Conservation (phyloP, 2,113 vertebrate genomes). For the Alces alces region DNA sequence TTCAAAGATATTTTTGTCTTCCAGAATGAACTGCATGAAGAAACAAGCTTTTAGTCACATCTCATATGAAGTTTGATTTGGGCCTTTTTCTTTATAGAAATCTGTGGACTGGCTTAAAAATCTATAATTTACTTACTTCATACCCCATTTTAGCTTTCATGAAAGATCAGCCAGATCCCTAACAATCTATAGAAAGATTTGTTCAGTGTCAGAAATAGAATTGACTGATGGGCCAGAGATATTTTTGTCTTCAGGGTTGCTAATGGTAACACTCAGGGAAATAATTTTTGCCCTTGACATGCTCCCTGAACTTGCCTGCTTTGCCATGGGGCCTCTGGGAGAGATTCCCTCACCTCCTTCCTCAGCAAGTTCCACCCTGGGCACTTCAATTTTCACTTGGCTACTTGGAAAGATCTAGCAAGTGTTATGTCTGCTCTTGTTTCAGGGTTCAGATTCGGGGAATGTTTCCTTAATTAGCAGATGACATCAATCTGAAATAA, state of each 20-base stretch:
- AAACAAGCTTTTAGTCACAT: not conserved
- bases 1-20: not conserved
- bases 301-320: not conserved
- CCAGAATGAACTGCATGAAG: not conserved
- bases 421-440: not conserved
- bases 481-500: constrained; percentile 36
- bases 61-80: not conserved
- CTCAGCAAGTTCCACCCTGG: not conserved
- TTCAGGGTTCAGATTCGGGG: constrained; percentile 17
- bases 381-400: not conserved
- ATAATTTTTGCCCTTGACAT: not conserved
- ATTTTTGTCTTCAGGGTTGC: not conserved
- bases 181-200: not conserved
- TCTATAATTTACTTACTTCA: not conserved
- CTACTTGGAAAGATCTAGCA: not conserved
- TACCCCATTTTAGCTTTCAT: not conserved
- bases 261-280: not conserved
- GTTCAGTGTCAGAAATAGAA: not conserved
- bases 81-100: not conserved
- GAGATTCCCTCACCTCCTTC: not conserved
- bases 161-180: not conserved
- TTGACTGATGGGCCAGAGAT: not conserved
- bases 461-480: constrained; percentile 39
- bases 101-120: not conserved
- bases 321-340: not conserved